Evolutionary conservation across 2,888 invertebrate species (phyloP), one percentile per base, ranked within the genome.

Genomic region (Meteorus colon): DNA sequence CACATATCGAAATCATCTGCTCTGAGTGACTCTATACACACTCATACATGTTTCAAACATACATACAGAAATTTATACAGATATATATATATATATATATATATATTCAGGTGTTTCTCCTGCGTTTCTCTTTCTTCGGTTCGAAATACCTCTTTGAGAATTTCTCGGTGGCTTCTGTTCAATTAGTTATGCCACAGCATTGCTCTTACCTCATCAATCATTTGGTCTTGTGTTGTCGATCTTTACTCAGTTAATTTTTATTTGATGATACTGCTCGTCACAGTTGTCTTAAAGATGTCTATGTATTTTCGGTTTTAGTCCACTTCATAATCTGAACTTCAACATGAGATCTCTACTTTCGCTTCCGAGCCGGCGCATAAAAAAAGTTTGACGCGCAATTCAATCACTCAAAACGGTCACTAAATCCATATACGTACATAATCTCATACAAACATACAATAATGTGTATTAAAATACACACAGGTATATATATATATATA

Each of bases 351-450:
- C 6, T 19, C n/a, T 8, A 5, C 55, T 55, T 19, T 55, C 19
- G n/a, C 55, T n/a, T 19, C 4, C 8, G 8, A 10, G 8, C 12
- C 12, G 41, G 12, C 19, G 4, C 72, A 77, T 68, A 76, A 71
- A 81, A 82, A 84, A 79, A 82, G 82, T 81, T 82, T 78, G 76
- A 63, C 80, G 77, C 55, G 77, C 80, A 60, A 74, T 76, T 80
- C 79, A 80, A 80, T 79, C 69, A 65, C 63, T 60, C 59, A 66
- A 80, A 87, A 86, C 86, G 86, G 87, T 86, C 86, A 87, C 86
- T 86, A 84, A 80, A 79, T 69, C 69, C 73, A 48, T 48, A 48
- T 48, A 48, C 10, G 5, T 45, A 45, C 16, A n/a, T n/a, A n/a
- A n/a, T 16, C 14, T n/a, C 6, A 19, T 5, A 55, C 55, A n/a